These are phyloP conservation scores for Cephus pulcher DNA, from an alignment of 2,888 invertebrate species.

Conservation along the genomic window DNA sequence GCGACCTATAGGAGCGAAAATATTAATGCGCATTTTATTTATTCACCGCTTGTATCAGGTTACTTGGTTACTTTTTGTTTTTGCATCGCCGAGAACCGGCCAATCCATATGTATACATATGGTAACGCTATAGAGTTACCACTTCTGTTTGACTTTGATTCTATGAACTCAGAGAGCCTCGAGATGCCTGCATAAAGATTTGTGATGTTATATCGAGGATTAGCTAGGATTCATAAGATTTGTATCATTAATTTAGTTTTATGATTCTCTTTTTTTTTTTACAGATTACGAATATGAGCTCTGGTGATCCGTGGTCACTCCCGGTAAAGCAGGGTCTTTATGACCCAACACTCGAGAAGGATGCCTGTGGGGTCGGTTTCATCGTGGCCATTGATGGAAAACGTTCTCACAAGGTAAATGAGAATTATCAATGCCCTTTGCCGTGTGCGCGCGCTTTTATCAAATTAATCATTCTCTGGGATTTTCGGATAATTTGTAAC, in stretches of 20 bases:
- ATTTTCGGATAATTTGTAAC: background rate
- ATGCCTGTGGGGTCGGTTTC: slow-evolving; percentile 99
- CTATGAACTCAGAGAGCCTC: background rate
- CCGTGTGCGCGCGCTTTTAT: background rate
- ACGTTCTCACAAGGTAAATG: slow-evolving; percentile 85
- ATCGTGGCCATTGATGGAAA: slow-evolving; percentile 98
- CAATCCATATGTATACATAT: background rate
- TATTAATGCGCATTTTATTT: background rate
- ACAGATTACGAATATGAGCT: slow-evolving; percentile 62
- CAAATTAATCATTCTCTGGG: background rate
- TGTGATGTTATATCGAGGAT: background rate
- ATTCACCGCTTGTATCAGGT: background rate
- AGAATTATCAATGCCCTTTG: background rate
- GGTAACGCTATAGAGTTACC: background rate
- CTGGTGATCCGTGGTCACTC: slow-evolving; percentile 83
- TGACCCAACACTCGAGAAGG: slow-evolving; percentile 94
- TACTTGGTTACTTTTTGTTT: background rate
- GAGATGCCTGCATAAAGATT: background rate
- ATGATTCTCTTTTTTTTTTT: slow-evolving; percentile 35
- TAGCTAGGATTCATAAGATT: background rate
- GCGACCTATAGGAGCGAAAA: background rate
- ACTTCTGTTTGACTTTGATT: slow-evolving; percentile 17
- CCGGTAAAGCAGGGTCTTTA: slow-evolving; percentile 93
- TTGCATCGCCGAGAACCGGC: background rate
- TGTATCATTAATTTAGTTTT: background rate